Evolutionary conservation across 2,888 invertebrate genomes (phyloP), one percentile per base, ranked within the genome.

Genomic region (Alloplasta piceator): DNA sequence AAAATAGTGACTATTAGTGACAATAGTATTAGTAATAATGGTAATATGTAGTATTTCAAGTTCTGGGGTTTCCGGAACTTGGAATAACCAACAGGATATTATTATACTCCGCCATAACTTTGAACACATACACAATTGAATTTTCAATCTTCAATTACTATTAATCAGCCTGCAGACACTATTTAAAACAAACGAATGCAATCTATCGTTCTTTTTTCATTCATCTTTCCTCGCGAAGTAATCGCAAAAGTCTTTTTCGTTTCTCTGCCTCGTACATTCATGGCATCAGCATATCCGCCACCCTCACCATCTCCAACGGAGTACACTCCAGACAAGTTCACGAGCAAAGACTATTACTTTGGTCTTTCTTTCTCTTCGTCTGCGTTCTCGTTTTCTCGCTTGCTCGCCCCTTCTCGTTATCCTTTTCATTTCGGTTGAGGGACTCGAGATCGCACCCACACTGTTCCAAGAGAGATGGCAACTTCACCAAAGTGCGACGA

Each of bases 401-500:
- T 39, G 50, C 12, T 43, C 41, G 10, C 39, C 14, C 41, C 60
- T 66, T 60, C 77, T 66, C 80, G 72, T 74, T 80, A 76, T 80
- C 80, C 76, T 76, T 80, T 80, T 68, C 80, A 77, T 80, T 80
- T 73, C 72, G 63, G 76, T 68, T 50, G 72, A 73, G 58, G 12
- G 63, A 50, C 26, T 41, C 14, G 67, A 9, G 43, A 48, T 52
- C 39, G 50, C 74, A 66, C 14, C 66, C 55, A 67, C 71, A 10
- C 56, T 9, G 12, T 9, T 43, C 48, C 75, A 38, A 73, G 9
- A 36, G 16, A n/a, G 68, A 68, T 39, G 50, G 5, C 61, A 52
- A 81, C 70, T 77, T 43, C 58, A 46, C 70, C 70, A 70, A 77
- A 77, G 80, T 77, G 68, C 73, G 60, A 55, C 77, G 55, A 74